Conservation (phyloP, 2,888 invertebrate species). For the Oeneis ivallda region DNA sequence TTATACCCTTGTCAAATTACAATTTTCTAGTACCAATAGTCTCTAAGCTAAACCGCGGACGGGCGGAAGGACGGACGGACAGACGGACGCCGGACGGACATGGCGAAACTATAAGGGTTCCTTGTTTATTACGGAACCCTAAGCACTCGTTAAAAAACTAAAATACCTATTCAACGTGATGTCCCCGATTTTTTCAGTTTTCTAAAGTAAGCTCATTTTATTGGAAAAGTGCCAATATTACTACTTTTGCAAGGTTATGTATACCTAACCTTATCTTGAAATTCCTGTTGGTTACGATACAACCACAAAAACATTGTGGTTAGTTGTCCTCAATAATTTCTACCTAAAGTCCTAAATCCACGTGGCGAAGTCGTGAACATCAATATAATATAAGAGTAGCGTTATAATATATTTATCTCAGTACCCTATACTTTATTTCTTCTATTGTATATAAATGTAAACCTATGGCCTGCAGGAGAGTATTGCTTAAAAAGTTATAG, state of each 20-base stretch:
- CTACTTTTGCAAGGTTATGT: slow-evolving; percentile 18
- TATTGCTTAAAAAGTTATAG: no score
- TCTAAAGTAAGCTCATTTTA: slow-evolving; percentile 35
- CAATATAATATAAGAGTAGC: no score
- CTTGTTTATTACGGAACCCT: background rate
- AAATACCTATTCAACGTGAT: background rate
- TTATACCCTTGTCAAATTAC: no score
- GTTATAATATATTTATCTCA: no score
- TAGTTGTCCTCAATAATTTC: background rate
- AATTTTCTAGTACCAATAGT: no score
- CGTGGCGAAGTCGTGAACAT: no score
- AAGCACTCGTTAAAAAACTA: background rate
- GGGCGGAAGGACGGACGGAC: background rate
- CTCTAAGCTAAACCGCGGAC: no score
- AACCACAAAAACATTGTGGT: slow-evolving; percentile 5
- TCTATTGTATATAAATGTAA: no score
- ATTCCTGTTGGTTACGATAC: background rate
- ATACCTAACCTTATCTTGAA: slow-evolving; percentile 25
- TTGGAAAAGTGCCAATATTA: slow-evolving; percentile 34
- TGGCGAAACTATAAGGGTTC: no score
- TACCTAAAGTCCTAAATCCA: background rate
- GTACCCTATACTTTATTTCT: no score
- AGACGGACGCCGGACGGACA: background rate
- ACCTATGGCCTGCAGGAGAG: no score
- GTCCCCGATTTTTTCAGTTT: slow-evolving; percentile 37